Conservation (phyloP, 2,888 invertebrate genomes). For the Frankliniella intonsa region DNA sequence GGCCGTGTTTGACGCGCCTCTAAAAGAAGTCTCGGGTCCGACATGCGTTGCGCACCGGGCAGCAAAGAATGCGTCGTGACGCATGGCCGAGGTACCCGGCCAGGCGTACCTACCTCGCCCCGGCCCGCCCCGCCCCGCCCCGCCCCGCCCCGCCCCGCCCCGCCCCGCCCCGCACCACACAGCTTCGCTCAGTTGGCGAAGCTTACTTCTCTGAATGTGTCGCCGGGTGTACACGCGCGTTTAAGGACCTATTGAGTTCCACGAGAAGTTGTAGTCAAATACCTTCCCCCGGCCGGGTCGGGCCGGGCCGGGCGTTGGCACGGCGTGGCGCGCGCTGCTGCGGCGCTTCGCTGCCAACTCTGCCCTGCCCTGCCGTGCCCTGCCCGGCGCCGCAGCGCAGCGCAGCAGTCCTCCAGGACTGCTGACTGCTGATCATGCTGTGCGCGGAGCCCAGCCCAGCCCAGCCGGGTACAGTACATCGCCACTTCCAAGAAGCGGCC, state of each 20-base stretch:
- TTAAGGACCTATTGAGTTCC: constrained; percentile 24
- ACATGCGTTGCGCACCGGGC: background rate
- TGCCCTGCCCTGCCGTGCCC: too few species aligned
- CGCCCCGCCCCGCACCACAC: background rate
- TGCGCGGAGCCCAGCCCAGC: background rate
- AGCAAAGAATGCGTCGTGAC: constrained; percentile 16
- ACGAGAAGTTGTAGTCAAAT: constrained; percentile 25
- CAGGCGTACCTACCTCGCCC: background rate
- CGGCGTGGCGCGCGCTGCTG: constrained; percentile 18
- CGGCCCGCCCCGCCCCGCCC: background rate
- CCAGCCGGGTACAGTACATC: constrained; percentile 6
- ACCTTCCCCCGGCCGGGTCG: background rate
- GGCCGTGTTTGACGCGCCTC: background rate
- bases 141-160: background rate
- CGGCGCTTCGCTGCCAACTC: background rate
- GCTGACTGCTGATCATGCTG: too few species aligned
- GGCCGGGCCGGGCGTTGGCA: background rate
- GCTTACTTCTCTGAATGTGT: constrained; percentile 20
- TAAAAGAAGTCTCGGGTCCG: background rate
- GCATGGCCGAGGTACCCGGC: background rate
- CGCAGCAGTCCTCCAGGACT: too few species aligned
- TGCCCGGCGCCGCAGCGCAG: too few species aligned
- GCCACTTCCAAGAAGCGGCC: background rate
- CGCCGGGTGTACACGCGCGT: constrained; percentile 13
- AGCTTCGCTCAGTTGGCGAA: background rate